phyloP scores from a whole-genome alignment of 2,888 invertebrate species.

The Drosophila maculinotata region DNA sequence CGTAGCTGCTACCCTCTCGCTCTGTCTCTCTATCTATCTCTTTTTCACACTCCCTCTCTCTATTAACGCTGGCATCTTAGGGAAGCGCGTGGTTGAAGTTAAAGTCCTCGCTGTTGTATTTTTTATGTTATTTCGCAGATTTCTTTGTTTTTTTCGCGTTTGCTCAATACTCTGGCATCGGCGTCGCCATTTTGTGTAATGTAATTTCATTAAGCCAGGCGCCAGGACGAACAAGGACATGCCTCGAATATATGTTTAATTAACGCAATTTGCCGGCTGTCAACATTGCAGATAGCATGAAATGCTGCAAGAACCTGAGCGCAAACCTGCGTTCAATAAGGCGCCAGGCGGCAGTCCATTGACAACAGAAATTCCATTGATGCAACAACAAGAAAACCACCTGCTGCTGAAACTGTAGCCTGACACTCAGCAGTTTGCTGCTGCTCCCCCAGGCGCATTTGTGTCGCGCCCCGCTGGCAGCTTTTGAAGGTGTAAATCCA shows the following conservation, averaged over 20 bases:
- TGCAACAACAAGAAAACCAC: conserved; percentile 40
- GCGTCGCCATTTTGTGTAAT: conserved; percentile 55
- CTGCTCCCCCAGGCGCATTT: conserved; percentile 43
- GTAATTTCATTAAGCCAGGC: conserved; percentile 69
- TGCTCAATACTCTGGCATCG: conserved; percentile 15
- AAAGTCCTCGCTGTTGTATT: conserved; percentile 26
- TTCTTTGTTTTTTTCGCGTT: conserved; percentile 50
- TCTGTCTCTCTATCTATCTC: not conserved
- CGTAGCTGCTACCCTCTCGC: conserved; percentile 3
- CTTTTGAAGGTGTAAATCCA: conserved; percentile 44
- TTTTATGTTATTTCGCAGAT: conserved; percentile 46
- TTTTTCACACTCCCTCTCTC: not conserved
- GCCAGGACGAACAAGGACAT: conserved; percentile 27
- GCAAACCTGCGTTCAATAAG: conserved; percentile 17
- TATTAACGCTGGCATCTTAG: conserved; percentile 37
- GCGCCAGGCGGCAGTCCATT: not conserved
- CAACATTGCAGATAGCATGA: conserved; percentile 27
- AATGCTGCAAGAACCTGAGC: conserved; percentile 4
- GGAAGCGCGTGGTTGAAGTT: conserved; percentile 29
- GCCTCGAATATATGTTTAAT: conserved; percentile 51
- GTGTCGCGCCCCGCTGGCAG: conserved; percentile 29
- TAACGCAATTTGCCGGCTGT: conserved; percentile 52
- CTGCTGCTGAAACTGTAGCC: conserved; percentile 36
- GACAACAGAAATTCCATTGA: conserved; percentile 24
- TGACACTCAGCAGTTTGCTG: conserved; percentile 11